phyloP scores from a whole-genome alignment of 2,113 vertebrate genomes.

The Ciconia maguari region DNA sequence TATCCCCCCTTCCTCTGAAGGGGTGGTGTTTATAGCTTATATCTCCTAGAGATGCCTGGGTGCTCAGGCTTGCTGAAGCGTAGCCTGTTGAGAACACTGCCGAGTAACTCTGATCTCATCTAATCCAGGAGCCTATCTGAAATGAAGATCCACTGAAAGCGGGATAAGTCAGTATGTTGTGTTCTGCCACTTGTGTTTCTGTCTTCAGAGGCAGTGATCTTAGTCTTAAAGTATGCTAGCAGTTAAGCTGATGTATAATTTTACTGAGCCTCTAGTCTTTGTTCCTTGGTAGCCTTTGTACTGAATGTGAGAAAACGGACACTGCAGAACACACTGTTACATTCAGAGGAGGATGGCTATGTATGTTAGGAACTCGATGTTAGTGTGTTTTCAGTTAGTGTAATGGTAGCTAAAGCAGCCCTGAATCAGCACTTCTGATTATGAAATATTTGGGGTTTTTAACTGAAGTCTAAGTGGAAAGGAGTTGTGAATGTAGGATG shows the following conservation, averaged over 20 bases:
- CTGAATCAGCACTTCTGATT: neutral
- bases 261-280: neutral
- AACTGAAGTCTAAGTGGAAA: neutral
- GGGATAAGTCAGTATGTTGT: neutral
- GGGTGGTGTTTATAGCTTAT: accelerated
- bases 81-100: neutral
- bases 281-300: constrained; percentile 43
- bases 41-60: accelerated
- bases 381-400: neutral
- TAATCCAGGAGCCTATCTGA: neutral
- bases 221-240: neutral
- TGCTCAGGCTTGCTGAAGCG: accelerated
- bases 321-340: neutral
- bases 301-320: neutral
- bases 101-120: neutral
- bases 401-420: neutral
- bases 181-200: neutral
- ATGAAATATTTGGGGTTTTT: neutral
- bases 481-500: neutral
- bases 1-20: accelerated
- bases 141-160: neutral
- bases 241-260: constrained; percentile 44
- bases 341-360: neutral
- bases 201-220: neutral
- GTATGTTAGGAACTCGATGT: accelerated